Evolutionary conservation across 2,113 vertebrate genomes (phyloP), one percentile per base, ranked within the genome.

Genomic region (Rana temporaria): DNA sequence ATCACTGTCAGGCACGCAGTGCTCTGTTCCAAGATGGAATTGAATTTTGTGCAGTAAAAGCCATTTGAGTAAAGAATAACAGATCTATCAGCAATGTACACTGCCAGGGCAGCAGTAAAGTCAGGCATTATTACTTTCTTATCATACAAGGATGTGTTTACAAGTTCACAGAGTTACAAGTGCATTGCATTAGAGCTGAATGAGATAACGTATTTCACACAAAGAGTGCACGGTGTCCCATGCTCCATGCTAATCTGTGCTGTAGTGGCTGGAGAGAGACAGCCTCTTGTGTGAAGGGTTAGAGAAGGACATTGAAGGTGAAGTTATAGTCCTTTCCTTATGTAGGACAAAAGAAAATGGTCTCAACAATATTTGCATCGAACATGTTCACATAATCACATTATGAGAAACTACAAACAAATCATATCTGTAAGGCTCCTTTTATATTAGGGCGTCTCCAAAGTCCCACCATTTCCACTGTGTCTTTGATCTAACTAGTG

Each of bases 141-240:
- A 83, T 83, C 81, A 60, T 62, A 68, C 81, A 76, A 75, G 72
- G 62, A 76, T 83, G 81, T 82, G 80, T 82, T 82, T 82, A 82
- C 80, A 82, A 75, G 80, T 83, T 83, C 81, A 80, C 78, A 34
- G 63, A 76, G 72, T 83, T 76, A 83, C 72, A 76, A 83, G 81
- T 68, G 72, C 72, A 83, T 83, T 83, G 81, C 81, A 68, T 75
- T 67, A 83, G 32, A 83, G 62, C 70, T 74, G n/a, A 42, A 34
- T 20, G 42, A 82, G 81, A 82, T 82, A 83, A 83, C 32, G n/a
- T 22, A 59, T 74, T 74, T 24, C 57, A 73, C 62, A 82, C 70
- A 82, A 34, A 72, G 70, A 34, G 72, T 60, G 55, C 32, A 68
- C 20, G 26, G 20, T 76, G 32, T 76, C 63, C 71, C 80, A 82